Evolutionary conservation across 2,113 vertebrate species (phyloP), one percentile per base, ranked within the genome.

Genomic region (Arenaria interpres): DNA sequence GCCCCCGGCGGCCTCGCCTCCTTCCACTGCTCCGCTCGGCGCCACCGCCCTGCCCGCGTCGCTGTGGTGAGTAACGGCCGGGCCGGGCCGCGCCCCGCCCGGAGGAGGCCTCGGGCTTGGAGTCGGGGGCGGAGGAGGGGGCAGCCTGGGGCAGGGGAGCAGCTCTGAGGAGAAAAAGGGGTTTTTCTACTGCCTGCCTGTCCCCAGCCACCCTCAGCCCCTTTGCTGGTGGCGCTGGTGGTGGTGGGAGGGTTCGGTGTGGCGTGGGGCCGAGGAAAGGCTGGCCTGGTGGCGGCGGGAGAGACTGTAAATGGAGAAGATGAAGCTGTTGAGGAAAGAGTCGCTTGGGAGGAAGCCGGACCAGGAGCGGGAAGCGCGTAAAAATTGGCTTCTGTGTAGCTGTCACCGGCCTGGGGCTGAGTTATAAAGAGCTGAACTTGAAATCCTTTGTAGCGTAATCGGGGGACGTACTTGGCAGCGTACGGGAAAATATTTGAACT

Each of bases 11-110:
- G 53, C 60, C 28, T 75, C 12, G 92, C 96, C 20, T 33, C 96
- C n/a, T 57, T 98, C 6, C 98, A 98, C 60, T 19, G 48, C 76
- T 97, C 98, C 11, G 90, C 93, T 28, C 72, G 32, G 48, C 85
- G 88, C 14, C 82, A 41, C 39, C 88, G 45, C 8, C 46, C 53
- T 18, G 75, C 98, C 59, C 96, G 76, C 30, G 98, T 98, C 14
- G 98, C 98, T 6, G 93, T 98, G 97, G 98, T 98, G 95, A 97
- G 98, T 93, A 19, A 32, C 9, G 68, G 78, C 41, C 22, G 59
- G 32, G 78, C 41, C 22, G 59, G 32, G 25, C 35, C 41, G 59
- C 21, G 35, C 43, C 16, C 27, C 21, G 27, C 37, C 25, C 32
- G 5, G 28, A 6, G 24, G 32, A 41, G 50, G 82, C 35, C 4